These are phyloP conservation scores for Poecilia picta DNA, from an alignment of 2,797 vertebrate genomes.

Conservation along the genomic window DNA sequence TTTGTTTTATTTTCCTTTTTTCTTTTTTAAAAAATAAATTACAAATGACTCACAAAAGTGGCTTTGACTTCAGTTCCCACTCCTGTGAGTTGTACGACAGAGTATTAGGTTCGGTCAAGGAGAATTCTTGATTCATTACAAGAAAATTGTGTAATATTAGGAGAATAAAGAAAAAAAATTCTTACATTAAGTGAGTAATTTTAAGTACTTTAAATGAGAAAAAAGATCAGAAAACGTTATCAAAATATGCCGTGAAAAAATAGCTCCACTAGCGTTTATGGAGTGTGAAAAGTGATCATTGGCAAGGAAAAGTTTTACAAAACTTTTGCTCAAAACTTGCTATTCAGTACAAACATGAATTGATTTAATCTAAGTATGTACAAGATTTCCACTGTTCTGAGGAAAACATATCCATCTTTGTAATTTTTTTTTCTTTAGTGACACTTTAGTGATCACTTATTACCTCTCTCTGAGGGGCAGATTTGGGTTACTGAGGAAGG, in stretches of 20 bases:
- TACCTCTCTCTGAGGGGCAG: conserved; percentile 84
- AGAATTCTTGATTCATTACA: too few species aligned
- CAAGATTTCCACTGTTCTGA: background rate
- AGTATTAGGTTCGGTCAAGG: too few species aligned
- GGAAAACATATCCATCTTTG: background rate
- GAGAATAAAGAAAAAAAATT: too few species aligned
- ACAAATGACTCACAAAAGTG: too few species aligned
- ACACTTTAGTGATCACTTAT: too few species aligned
- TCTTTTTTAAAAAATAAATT: too few species aligned
- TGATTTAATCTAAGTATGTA: background rate
- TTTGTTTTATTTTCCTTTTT: background rate
- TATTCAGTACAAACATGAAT: background rate
- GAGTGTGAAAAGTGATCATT: background rate
- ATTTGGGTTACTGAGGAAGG: conserved; percentile 82
- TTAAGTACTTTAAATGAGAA: background rate
- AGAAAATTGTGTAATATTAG: too few species aligned
- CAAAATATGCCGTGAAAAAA: background rate
- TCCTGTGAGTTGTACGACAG: background rate
- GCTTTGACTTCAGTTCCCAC: background rate
- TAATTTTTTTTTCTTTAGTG: background rate
- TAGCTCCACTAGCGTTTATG: background rate
- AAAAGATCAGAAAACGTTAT: background rate
- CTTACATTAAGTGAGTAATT: too few species aligned
- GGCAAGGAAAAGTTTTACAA: background rate
- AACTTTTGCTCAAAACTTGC: background rate